Evolutionary conservation across 2,888 invertebrate genomes (phyloP), one percentile per base, ranked within the genome.

Genomic region (Physocephala rufipes): DNA sequence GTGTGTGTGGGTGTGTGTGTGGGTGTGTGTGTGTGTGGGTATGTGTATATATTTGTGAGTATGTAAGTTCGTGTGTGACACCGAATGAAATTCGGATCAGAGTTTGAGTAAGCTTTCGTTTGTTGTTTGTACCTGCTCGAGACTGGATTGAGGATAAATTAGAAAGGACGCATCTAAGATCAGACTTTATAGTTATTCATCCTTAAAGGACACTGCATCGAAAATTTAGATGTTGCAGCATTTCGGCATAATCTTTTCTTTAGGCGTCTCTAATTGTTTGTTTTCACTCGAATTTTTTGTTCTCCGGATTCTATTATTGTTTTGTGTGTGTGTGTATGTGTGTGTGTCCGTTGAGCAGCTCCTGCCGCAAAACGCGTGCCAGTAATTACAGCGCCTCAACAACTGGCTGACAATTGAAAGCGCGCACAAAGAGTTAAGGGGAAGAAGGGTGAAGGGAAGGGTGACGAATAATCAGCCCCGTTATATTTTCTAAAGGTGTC

Each of bases 341-440:
- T n/a, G n/a, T n/a, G n/a, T n/a, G n/a, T n/a, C 49, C 64, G 70
- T 43, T 64, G 55, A 45, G 13, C 24, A 15, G 36, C 5, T 49
- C 64, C 12, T 61, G 67, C 61, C 72, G 72, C 58, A 67, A 64
- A 68, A 75, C 81, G 82, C 82, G 83, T 83, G 82, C 79, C 83
- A 81, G 82, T 82, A 82, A 83, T 83, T 83, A 82, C 81, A 79
- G 76, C 79, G 74, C 78, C 77, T 76, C 71, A 73, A 73, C 72
- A 67, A 58, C 67, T 58, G 43, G n/a, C 45, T 36, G 36, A 4
- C 55, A 2, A n/a, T 51, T 30, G 5, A 30, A 13, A 49, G n/a
- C 65, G 28, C 65, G 19, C 65, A 49, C 58, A 67, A 21, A 67
- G 45, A 55, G 55, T 63, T 43, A 19, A 36, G 36, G 5, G 36